Evolutionary conservation across 2,888 invertebrate species (phyloP), one percentile per base, ranked within the genome.

Genomic region (Macrosiphum euphorbiae): DNA sequence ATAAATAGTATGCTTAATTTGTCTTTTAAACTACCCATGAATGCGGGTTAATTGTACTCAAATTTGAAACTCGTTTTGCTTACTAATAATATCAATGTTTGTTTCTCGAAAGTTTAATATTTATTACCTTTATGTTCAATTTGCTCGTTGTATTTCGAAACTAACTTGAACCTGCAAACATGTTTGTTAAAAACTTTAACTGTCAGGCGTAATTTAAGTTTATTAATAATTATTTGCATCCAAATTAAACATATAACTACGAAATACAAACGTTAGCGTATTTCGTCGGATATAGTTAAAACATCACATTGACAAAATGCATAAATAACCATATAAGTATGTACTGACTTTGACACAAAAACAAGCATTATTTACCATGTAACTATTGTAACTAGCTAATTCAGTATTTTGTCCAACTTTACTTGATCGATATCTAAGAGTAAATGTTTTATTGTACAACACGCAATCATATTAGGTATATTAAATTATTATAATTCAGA

Each of bases 51-150:
- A 88, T 41, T 58, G 58, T 26, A 8, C 41, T 89, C 8, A 44
- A 61, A 89, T 61, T 61, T 28, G 89, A 61, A 61, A 89, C n/a
- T 61, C 58, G 7, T 88, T 88, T 58, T 5, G 58, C 20, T 61
- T 8, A 61, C 44, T 89, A 44, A 47, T 89, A 88, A 47, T 44
- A 89, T 47, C 89, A 89, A 89, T 44, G 58, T 89, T 89, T 61
- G 47, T 61, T 89, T 44, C 61, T 61, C n/a, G 26, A 89, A 89
- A 61, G 61, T 61, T 89, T 89, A 89, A 61, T 89, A 61, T 58
- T 61, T 89, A 61, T 47, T 55, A 13, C 55, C n/a, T 28, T n/a
- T 41, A 47, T 61, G 47, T 89, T 44, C 47, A 44, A 61, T 89
- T 61, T 61, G 13, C 28, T 44, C 20, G 44, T 87, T 87, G 47